Base-by-base conservation (phyloP, 2,888 invertebrate species). In the Amphipyra tragopoginis region DNA sequence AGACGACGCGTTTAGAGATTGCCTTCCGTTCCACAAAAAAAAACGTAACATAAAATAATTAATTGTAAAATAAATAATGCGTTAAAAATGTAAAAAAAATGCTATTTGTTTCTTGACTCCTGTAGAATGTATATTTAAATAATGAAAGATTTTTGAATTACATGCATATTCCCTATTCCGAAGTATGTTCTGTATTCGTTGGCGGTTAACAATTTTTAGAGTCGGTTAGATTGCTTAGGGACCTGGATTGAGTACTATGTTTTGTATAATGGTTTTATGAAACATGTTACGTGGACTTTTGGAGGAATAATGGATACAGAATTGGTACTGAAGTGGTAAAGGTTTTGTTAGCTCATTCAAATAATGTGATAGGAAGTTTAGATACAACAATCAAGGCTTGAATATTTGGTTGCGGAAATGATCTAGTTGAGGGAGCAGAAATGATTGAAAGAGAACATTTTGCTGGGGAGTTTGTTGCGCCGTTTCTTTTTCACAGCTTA, bases 171-270 rank as follows among this genome's bases (percentile, higher is more conserved):
- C n/a, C n/a, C n/a, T n/a, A n/a, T 60, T 45, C 42, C 10, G 9
- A 33, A 45, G 45, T 64, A 45, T 36, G 45, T 59, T 53, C 60
- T 34, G 51, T 49, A 56, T 57, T 63, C 65, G 67, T 62, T 66
- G 57, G 57, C 49, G 72, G 72, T 54, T 68, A 75, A 72, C 75
- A 71, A 71, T 77, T 81, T 81, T 80, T 71, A 62, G 70, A 66
- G 63, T 63, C 68, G 8, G 62, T 65, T 76, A 71, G 68, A 80
- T 79, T 79, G 77, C 77, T 80, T 51, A 49, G 79, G 77, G 72
- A 79, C 60, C 61, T 70, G 40, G 52, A 70, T 60, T 44, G 39
- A 26, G 55, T 55, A 45, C 47, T 39, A 26, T 51, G 47, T 68
- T 66, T 60, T 53, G 64, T 65, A 68, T 72, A 72, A 72, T 61